Conservation (phyloP, 2,888 invertebrate genomes). For the Drosophila fulvimacula region DNA sequence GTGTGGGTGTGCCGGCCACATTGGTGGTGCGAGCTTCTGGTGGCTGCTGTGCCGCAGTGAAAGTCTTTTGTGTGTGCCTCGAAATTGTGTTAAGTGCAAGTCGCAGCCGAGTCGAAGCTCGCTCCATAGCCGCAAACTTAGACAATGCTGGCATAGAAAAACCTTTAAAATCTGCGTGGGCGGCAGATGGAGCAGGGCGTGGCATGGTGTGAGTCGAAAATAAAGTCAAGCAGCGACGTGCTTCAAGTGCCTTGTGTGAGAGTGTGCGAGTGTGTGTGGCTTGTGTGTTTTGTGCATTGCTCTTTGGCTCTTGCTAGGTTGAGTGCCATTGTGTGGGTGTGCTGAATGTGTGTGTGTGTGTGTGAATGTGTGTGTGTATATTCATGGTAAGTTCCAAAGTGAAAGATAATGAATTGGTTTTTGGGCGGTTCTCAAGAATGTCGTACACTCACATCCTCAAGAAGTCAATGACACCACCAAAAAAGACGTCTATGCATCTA, state of each 20-base stretch:
- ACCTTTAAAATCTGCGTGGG: slow-evolving; percentile 55
- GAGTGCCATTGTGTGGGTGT: slow-evolving; percentile 11
- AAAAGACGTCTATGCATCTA: slow-evolving; percentile 36
- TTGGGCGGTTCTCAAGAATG: slow-evolving; percentile 39
- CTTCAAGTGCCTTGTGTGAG: slow-evolving; percentile 67
- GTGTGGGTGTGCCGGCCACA: slow-evolving; percentile 20
- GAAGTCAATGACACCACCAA: slow-evolving; percentile 32
- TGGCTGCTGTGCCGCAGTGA: slow-evolving; percentile 64
- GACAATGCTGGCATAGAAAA: slow-evolving; percentile 73
- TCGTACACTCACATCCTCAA: slow-evolving; percentile 40
- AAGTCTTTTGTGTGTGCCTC: slow-evolving; percentile 75
- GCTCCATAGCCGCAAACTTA: slow-evolving; percentile 40
- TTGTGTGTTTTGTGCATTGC: slow-evolving; percentile 39
- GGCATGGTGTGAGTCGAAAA: slow-evolving; percentile 64
- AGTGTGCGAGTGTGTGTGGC: slow-evolving; percentile 11
- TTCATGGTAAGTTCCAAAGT: slow-evolving; percentile 57
- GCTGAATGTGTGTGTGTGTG: slow-evolving; percentile 24
- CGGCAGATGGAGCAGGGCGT: background rate
- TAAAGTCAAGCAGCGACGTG: slow-evolving; percentile 78
- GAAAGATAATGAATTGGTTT: slow-evolving; percentile 78
- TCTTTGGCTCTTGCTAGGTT: slow-evolving; percentile 48
- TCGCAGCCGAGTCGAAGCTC: slow-evolving; percentile 57
- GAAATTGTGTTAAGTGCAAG: slow-evolving; percentile 81
- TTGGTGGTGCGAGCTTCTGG: slow-evolving; percentile 12
- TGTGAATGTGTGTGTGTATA: slow-evolving; percentile 28